Conservation (phyloP, 2,888 invertebrate species). For the Eristalinus sepulchralis region DNA sequence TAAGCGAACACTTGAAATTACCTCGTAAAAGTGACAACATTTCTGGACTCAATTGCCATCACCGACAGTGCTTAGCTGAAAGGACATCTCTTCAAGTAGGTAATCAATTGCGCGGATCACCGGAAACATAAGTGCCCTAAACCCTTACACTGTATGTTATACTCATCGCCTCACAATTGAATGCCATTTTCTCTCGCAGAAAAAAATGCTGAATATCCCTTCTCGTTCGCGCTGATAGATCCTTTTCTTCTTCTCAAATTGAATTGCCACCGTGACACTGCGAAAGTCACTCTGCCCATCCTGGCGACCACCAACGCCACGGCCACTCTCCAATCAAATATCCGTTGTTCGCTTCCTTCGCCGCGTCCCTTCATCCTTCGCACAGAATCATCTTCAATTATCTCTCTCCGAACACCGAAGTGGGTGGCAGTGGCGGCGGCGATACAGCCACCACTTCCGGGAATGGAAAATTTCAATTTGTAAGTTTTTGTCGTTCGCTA, state of each 20-base stretch:
- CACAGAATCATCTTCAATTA: slow-evolving; percentile 35
- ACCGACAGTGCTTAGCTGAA: neutral
- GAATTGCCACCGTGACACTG: slow-evolving; percentile 19
- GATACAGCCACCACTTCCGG: neutral
- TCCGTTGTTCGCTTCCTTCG: slow-evolving; percentile 19
- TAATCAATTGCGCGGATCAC: neutral
- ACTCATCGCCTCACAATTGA: neutral
- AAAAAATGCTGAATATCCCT: neutral
- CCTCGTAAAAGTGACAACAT: neutral
- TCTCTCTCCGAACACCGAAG: slow-evolving; percentile 4
- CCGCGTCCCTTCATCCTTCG: neutral
- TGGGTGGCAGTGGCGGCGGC: neutral
- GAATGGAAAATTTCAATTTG: slow-evolving; percentile 49
- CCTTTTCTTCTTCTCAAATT: slow-evolving; percentile 39
- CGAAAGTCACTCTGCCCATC: slow-evolving; percentile 11
- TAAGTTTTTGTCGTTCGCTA: slow-evolving; percentile 45
- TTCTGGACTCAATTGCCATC: neutral
- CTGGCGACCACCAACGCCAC: neutral
- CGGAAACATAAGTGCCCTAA: neutral
- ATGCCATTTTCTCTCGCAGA: neutral
- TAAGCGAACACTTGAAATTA: neutral
- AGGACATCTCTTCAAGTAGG: neutral
- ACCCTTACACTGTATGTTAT: neutral
- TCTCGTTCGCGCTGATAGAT: slow-evolving; percentile 16
- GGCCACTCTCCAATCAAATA: slow-evolving; percentile 20